These are phyloP conservation scores for Polyommatus iphigenia DNA, from an alignment of 2,888 invertebrate genomes.

Conservation along the genomic window DNA sequence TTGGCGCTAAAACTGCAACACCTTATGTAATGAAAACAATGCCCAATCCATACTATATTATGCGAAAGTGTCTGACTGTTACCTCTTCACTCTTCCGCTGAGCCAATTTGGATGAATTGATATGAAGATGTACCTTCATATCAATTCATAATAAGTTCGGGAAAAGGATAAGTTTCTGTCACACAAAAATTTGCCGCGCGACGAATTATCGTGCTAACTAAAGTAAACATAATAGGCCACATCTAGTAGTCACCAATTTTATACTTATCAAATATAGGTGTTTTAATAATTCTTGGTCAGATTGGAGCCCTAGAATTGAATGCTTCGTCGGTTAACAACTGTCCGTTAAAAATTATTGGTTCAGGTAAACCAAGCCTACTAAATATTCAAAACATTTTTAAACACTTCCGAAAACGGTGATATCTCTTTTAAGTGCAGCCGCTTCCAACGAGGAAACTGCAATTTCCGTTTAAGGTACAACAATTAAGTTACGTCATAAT, in stretches of 20 bases:
- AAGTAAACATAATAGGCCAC: not conserved
- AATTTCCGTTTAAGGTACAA: not conserved
- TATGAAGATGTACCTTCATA: too few species aligned
- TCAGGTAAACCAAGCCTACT: not conserved
- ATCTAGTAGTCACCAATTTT: not conserved
- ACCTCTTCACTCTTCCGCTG: not conserved
- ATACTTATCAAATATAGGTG: not conserved
- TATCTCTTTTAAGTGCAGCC: not conserved
- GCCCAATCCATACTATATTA: not conserved
- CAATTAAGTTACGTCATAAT: constrained; percentile 4
- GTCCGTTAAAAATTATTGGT: not conserved
- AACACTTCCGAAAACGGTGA: not conserved
- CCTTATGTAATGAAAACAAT: constrained; percentile 26
- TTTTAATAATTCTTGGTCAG: not conserved
- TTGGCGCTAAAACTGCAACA: not conserved
- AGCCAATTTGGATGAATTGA: not conserved
- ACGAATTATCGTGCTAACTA: too few species aligned
- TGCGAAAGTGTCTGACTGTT: not conserved
- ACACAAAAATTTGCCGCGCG: not conserved
- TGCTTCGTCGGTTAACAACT: too few species aligned
- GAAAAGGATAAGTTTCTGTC: too few species aligned
- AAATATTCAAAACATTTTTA: not conserved
- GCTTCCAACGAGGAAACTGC: not conserved
- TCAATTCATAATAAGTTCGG: too few species aligned
- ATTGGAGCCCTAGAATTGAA: too few species aligned